Base-by-base conservation (phyloP, 2,113 vertebrate genomes). In the Catharus bicknelli region DNA sequence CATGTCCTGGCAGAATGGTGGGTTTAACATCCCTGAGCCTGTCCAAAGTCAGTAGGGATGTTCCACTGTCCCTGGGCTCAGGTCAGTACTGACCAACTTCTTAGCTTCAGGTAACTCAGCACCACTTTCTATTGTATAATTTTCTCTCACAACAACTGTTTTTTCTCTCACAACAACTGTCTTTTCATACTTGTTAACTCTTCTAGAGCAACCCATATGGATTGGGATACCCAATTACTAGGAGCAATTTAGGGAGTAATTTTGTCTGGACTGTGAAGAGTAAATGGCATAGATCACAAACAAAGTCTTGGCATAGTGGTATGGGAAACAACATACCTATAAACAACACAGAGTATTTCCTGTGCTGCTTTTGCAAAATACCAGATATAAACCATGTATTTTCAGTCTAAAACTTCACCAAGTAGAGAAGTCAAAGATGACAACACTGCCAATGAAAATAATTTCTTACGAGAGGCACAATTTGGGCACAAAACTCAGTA, bases 1-100 rank as follows among this genome's bases (percentile, higher is more conserved):
- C 21, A 15, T 0, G 1, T 29, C 42, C 42, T 48, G 50, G 32
- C 67, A 61, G 13, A 6, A 17, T 0, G 11, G 40, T 8, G 58
- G n/a, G 4, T 43, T 82, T 73, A 11, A 42, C 51, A 88, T 30
- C 57, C 64, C 68, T 83, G 55, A 75, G 36, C 12, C 36, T 54
- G 25, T 32, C 70, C 59, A 57, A 10, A 66, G 57, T n/a, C 58
- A 11, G 5, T 16, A 14, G 0, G 5, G 76, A 53, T 1, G 2
- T 61, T 53, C 53, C 63, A 36, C 47, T 16, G 7, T 16, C 50
- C 22, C 70, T 30, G 20, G 16, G 23, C 29, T 45, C 68, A 34
- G 45, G 11, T 32, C 59, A 58, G 50, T 11, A 5, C 42, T 66
- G 58, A 54, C 11, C 26, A 16, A 54, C 27, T 73, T 73, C 45